Base-by-base conservation (phyloP, 2,888 invertebrate species). In the Acanthosoma haemorrhoidale region DNA sequence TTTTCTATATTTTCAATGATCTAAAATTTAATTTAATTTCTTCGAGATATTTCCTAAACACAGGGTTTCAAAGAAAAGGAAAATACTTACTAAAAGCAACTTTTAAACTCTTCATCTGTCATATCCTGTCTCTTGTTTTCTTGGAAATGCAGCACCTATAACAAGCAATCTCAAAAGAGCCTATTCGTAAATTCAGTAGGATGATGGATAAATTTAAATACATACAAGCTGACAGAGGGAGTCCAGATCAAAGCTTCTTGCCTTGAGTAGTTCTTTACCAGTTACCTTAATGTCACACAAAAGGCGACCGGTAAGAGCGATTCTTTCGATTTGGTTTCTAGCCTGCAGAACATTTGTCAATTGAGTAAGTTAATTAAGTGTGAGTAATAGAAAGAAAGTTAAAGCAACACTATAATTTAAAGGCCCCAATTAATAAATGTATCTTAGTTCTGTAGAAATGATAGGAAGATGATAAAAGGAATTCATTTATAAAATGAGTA, bases 281-380 rank as follows among this genome's bases (percentile, higher is more conserved):
- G 96, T 93, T 31, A 92, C 84, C 81, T 91, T 92, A 1, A 96
- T 87, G 80, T 98, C 97, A 78, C 95, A 95, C 0, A 97, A 86
- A 72, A 97, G 84, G 61, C 97, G 87, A 0, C 98, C 98, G 75
- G 84, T 83, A 58, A 84, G 79, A 8, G 80, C 77, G 68, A 77
- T 75, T 70, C 77, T 78, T 70, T 80, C 80, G 13, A 77, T 68
- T 31, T 74, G 72, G 43, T 68, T 72, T 58, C 80, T 34, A 77
- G 77, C 77, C 80, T 75, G 41, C 67, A 72, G n/a, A n/a, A n/a
- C n/a, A n/a, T n/a, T n/a, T 68, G 43, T n/a, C n/a, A n/a, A n/a
- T n/a, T n/a, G n/a, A n/a, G n/a, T n/a, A n/a, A n/a, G n/a, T n/a
- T n/a, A n/a, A n/a, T n/a, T n/a, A n/a, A n/a, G n/a, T n/a, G n/a